Percentiles rank a stretch among this genome's conserved stretches.
phyloP scores from a whole-genome alignment of 2,797 vertebrate species.

The Uromys caudimaculatus region DNA sequence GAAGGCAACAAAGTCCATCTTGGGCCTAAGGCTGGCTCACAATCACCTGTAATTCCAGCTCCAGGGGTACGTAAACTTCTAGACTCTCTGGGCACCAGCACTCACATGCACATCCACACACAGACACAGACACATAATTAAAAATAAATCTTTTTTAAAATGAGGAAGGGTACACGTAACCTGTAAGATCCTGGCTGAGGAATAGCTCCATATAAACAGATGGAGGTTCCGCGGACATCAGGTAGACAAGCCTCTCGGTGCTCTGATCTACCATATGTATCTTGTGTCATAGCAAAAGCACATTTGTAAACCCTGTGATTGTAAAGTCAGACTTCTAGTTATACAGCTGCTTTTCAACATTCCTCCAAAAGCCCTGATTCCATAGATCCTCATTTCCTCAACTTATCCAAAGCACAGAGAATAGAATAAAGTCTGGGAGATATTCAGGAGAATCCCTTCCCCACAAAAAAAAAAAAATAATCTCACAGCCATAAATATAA shows the following conservation, averaged over 20 bases:
- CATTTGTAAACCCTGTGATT: no score
- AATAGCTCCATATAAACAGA: not conserved
- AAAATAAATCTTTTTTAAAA: not conserved
- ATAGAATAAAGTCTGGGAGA: not conserved
- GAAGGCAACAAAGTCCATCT: not conserved
- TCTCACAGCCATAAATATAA: accelerated
- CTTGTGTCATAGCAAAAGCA: not conserved
- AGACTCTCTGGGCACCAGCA: not conserved
- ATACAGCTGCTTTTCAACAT: not conserved
- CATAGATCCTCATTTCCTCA: not conserved
- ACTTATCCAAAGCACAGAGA: not conserved
- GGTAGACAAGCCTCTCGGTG: not conserved
- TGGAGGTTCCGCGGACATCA: not conserved
- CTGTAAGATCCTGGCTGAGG: not conserved
- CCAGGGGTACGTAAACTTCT: not conserved
- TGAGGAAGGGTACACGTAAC: not conserved
- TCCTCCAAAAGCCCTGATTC: not conserved
- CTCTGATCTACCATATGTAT: not conserved
- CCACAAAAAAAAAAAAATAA: not conserved
- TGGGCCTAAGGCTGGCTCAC: not conserved
- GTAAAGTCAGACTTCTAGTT: not conserved
- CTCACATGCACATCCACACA: not conserved
- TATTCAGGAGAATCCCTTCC: not conserved
- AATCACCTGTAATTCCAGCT: not conserved
- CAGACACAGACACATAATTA: not conserved